phyloP scores from a whole-genome alignment of 2,113 vertebrate genomes.

The Coracopsis vasa region DNA sequence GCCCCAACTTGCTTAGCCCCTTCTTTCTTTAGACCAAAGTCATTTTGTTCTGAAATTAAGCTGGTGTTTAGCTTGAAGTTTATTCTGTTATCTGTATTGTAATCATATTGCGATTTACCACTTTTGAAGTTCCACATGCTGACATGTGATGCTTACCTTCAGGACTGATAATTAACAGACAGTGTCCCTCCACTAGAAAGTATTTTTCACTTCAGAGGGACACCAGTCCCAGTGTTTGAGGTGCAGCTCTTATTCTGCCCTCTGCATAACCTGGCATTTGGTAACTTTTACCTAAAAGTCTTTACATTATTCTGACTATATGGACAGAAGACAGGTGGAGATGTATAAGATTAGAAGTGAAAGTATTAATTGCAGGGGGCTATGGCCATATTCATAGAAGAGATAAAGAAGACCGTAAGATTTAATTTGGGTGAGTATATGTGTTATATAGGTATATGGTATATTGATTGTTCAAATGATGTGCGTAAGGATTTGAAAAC shows the following conservation, averaged over 20 bases:
- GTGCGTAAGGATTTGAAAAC: not conserved
- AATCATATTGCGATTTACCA: not conserved
- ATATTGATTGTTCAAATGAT: not conserved
- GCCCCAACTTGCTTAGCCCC: not conserved
- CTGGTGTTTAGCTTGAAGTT: not conserved
- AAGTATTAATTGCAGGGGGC: not conserved
- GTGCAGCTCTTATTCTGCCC: not conserved
- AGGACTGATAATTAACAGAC: not conserved
- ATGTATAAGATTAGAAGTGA: not conserved
- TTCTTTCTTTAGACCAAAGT: not conserved
- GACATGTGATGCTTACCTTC: not conserved
- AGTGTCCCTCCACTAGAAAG: not conserved
- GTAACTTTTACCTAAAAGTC: not conserved
- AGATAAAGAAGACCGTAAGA: not conserved
- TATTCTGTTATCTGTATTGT: not conserved
- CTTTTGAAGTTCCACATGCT: not conserved
- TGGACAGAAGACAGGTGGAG: not conserved
- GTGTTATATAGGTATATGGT: not conserved
- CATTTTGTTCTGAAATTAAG: not conserved
- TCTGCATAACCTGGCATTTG: not conserved
- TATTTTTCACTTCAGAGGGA: not conserved
- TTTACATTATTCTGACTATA: not conserved
- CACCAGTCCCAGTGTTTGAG: not conserved
- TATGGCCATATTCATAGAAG: not conserved
- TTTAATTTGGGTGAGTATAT: not conserved